Evolutionary conservation across 2,797 vertebrate genomes (phyloP), one percentile per base, ranked within the genome.

Genomic region (Prunella strophiata): DNA sequence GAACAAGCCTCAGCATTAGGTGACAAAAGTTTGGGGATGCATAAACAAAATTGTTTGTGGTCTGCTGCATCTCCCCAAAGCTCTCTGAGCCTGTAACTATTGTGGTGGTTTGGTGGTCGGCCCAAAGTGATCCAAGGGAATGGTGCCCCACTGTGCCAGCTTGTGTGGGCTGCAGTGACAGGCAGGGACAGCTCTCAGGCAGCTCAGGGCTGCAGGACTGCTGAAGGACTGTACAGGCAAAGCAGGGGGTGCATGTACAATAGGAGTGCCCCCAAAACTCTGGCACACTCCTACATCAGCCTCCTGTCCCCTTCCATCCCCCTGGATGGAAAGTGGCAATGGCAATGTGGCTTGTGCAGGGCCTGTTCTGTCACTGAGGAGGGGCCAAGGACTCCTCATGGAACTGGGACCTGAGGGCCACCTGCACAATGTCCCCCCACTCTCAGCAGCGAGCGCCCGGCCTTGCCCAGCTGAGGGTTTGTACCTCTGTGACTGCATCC

Each of bases 391-490:
- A 29, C 65, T 80, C 25, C 52, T 17, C 43, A 13, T 1, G 15
- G 62, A 54, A 16, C 32, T 50, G 71, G 8, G 7, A 85, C 17
- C 32, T 7, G 62, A 68, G 50, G 40, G 18, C 42, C 62, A 84
- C 70, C 52, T 83, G 42, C 72, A 77, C 75, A n/a, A 7, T 7
- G 36, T 51, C 26, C n/a, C 70, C 48, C 5, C 9, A 1, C 13
- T 11, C 32, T 59, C 52, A 0, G 1, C 68, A 80, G 91, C 0
- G 1, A 22, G 36, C 13, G 22, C 65, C 50, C 0, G 0, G 10
- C 19, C 23, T 61, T 67, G 52, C 75, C 72, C 81, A 63, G 80
- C 78, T 22, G 36, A 62, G 70, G 58, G 40, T 48, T 81, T 80
- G 34, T 32, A 45, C 36, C 62, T 65, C 92, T 75, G 75, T 1